phyloP scores from a whole-genome alignment of 2,113 vertebrate genomes.

The Myotis davidii region DNA sequence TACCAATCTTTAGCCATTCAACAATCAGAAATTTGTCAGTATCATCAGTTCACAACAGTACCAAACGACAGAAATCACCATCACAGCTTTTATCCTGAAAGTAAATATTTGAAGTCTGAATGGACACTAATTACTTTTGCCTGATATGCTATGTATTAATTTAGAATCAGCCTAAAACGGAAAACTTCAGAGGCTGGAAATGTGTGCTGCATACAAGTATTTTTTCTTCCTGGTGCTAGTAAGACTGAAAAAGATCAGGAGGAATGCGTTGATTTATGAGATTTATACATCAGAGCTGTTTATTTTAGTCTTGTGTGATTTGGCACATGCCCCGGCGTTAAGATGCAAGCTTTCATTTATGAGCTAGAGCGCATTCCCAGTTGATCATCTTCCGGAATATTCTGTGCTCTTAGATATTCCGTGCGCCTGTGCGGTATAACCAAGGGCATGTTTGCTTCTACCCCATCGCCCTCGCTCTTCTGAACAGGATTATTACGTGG shows the following conservation, averaged over 20 bases:
- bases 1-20: neutral
- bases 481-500: slow-evolving; percentile 90
- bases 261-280: neutral
- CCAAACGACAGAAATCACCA: neutral
- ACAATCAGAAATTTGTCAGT: neutral
- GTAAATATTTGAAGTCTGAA: neutral
- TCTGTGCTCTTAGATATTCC: neutral
- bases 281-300: neutral
- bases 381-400: neutral
- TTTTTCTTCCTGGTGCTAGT: neutral
- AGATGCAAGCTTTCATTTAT: neutral
- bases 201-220: neutral
- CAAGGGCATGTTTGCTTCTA: neutral
- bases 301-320: neutral
- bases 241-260: neutral
- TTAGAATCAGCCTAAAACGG: neutral
- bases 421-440: too few relatives aligned
- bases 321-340: neutral
- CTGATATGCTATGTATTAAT: neutral
- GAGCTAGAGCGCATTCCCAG: neutral
- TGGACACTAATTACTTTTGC: neutral
- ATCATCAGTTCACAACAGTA: neutral
- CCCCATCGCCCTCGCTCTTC: neutral
- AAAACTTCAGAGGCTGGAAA: neutral
- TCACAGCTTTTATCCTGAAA: neutral